These are phyloP conservation scores for Cottus gobio DNA, from an alignment of 2,113 vertebrate genomes.

Conservation along the genomic window DNA sequence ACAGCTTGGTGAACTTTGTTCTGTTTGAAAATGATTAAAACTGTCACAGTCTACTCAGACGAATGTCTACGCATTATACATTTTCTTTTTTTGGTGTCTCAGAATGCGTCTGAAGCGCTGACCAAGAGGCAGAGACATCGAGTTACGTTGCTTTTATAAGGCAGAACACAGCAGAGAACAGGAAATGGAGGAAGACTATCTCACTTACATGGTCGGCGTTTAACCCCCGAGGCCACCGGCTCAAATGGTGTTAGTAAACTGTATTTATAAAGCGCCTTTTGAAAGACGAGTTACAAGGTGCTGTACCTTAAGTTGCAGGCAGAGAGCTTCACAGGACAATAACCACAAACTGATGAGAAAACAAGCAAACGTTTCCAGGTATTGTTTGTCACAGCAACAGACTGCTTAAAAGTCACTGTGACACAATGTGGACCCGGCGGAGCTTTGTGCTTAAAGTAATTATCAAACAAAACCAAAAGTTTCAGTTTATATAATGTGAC, in stretches of 20 bases:
- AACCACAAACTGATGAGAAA: not conserved
- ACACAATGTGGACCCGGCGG: not conserved
- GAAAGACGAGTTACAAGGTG: not conserved
- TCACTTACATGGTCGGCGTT: not conserved
- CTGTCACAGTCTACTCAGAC: not conserved
- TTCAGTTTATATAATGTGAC: not conserved
- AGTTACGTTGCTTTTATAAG: not conserved
- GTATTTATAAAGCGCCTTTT: not conserved
- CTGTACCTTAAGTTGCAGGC: not conserved
- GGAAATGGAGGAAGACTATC: not conserved
- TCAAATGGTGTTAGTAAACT: not conserved
- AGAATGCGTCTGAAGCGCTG: not conserved
- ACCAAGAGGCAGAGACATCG: not conserved
- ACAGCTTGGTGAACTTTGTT: slow-evolving; percentile 30
- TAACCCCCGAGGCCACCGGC: not conserved
- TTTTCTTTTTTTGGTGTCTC: not conserved
- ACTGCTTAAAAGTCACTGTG: not conserved
- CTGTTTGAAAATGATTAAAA: slow-evolving; percentile 35
- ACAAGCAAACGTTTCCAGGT: no score
- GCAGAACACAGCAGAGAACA: not conserved
- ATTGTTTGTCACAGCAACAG: not conserved
- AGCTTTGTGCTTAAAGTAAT: not conserved
- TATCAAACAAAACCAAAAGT: not conserved
- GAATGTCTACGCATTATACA: not conserved
- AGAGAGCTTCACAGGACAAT: no score